phyloP scores from a whole-genome alignment of 2,888 invertebrate genomes.

The Drepana falcataria region DNA sequence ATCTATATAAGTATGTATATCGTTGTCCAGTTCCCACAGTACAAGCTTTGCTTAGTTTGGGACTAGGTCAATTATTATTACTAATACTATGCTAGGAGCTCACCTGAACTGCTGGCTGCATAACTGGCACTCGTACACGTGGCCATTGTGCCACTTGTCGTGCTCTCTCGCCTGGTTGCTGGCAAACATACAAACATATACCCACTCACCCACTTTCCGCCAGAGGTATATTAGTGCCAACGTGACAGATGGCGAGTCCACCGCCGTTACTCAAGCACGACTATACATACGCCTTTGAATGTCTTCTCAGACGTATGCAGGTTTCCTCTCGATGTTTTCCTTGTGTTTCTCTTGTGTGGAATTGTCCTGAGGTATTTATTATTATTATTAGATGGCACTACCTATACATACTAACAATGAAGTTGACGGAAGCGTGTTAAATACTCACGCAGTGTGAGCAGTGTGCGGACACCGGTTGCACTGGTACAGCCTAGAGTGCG shows the following conservation, averaged over 20 bases:
- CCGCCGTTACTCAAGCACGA: too few relatives aligned
- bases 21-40: background rate
- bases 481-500: slow-evolving; percentile 43
- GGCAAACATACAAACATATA: slow-evolving; percentile 4
- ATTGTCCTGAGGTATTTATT: too few relatives aligned
- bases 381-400: too few relatives aligned
- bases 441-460: slow-evolving; percentile 46
- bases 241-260: too few relatives aligned
- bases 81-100: background rate
- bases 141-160: slow-evolving; percentile 59
- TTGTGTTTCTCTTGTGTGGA: too few relatives aligned
- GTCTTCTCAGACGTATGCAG: too few relatives aligned
- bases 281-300: too few relatives aligned
- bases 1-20: background rate
- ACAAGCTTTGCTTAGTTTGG: background rate
- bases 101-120: slow-evolving; percentile 53
- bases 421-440: background rate
- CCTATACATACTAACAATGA: too few relatives aligned
- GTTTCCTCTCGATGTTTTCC: too few relatives aligned
- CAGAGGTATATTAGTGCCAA: too few relatives aligned
- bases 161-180: slow-evolving; percentile 61
- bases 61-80: too few relatives aligned
- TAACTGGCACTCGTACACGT: slow-evolving; percentile 48
- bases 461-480: slow-evolving; percentile 43
- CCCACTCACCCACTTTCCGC: too few relatives aligned